These are phyloP conservation scores for Malaclemys terrapin DNA, from an alignment of 2,113 vertebrate genomes.

Conservation along the genomic window DNA sequence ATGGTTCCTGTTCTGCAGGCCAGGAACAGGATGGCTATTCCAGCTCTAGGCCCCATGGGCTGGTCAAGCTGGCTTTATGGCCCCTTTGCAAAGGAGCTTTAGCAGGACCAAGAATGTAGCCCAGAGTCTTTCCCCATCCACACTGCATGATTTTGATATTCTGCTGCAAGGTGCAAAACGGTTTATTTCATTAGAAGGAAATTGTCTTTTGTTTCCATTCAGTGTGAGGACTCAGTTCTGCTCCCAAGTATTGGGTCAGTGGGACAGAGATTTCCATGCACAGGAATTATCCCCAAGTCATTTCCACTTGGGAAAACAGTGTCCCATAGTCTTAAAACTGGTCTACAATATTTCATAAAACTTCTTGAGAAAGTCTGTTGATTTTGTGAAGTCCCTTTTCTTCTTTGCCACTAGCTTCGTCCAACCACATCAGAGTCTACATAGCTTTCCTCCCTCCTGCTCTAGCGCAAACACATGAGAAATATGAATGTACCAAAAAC, in stretches of 20 bases:
- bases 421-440: too few species aligned
- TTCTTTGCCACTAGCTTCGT: background rate
- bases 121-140: background rate
- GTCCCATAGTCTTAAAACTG: too few species aligned
- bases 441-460: background rate
- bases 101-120: background rate
- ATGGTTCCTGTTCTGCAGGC: background rate
- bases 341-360: background rate
- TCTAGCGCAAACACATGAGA: background rate
- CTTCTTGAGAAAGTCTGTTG: background rate
- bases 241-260: background rate
- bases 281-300: background rate
- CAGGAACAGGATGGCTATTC: background rate
- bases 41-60: background rate
- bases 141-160: background rate
- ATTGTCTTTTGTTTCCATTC: background rate
- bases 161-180: background rate
- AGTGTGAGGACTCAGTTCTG: background rate
- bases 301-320: background rate
- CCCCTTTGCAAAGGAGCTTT: background rate
- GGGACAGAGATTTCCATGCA: background rate
- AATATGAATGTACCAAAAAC: background rate
- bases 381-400: background rate
- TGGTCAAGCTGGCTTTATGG: background rate
- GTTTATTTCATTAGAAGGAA: background rate